phyloP scores from a whole-genome alignment of 2,888 invertebrate species.

The Aricia artaxerxes region DNA sequence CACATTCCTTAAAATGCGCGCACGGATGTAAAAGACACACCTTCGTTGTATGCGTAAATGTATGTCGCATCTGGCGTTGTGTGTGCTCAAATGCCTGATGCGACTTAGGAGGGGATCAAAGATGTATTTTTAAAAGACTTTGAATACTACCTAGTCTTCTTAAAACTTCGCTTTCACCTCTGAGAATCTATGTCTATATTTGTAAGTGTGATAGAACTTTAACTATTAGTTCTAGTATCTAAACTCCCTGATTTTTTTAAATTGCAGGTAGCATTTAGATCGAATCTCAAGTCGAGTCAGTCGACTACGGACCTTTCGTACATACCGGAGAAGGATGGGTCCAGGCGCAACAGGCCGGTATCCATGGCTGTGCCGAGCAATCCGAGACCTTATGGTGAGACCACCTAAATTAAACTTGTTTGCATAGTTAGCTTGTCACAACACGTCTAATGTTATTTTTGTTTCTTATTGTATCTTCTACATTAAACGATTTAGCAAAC shows the following conservation, averaged over 20 bases:
- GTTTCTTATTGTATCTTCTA: slow-evolving; percentile 16
- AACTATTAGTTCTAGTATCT: background rate
- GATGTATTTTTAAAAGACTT: too few relatives aligned
- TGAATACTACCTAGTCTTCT: too few relatives aligned
- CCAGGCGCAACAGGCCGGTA: slow-evolving; percentile 65
- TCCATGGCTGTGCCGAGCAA: slow-evolving; percentile 71
- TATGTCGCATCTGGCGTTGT: too few relatives aligned
- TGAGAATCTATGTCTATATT: too few relatives aligned
- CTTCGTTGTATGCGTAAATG: too few relatives aligned
- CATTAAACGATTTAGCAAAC: background rate
- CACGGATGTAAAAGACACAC: too few relatives aligned
- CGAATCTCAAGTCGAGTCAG: slow-evolving; percentile 90
- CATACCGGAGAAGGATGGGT: slow-evolving; percentile 76
- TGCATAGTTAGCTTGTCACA: slow-evolving; percentile 26
- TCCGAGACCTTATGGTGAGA: slow-evolving; percentile 63
- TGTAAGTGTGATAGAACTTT: too few relatives aligned
- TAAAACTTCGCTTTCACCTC: too few relatives aligned
- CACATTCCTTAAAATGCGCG: too few relatives aligned
- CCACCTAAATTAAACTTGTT: slow-evolving; percentile 22
- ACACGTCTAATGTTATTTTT: slow-evolving; percentile 24
- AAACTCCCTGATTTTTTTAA: background rate
- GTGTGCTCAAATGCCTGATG: too few relatives aligned
- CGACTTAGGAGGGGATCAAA: too few relatives aligned
- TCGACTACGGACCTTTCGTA: slow-evolving; percentile 92
- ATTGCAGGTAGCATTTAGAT: slow-evolving; percentile 75